Evolutionary conservation across 2,113 vertebrate genomes (phyloP).

Genomic region (Callopanchax toddi): DNA sequence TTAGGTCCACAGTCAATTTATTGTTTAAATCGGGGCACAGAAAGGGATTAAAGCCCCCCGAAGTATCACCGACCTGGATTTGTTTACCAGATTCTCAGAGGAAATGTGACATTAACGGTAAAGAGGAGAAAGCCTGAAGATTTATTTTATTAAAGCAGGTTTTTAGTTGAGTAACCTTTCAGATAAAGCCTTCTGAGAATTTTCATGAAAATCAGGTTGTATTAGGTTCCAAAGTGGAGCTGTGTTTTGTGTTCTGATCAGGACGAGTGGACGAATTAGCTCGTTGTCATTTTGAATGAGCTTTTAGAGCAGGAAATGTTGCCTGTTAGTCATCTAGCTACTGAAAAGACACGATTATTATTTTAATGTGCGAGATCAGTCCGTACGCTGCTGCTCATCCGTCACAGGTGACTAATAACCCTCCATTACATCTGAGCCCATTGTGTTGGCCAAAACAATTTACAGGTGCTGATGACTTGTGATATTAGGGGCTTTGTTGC

Average conservation of each 20-base stretch:
- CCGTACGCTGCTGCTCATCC: too few relatives aligned
- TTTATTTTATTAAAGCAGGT: background rate
- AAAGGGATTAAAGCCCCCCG: slow-evolving; percentile 1
- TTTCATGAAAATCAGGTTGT: too few relatives aligned
- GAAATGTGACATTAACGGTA: background rate
- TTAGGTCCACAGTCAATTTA: slow-evolving; percentile 12
- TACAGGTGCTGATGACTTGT: slow-evolving; percentile 31
- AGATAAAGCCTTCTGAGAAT: background rate
- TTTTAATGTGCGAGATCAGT: slow-evolving; percentile 61
- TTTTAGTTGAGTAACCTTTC: background rate
- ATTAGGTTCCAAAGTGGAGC: too few relatives aligned
- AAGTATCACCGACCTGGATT: too few relatives aligned
- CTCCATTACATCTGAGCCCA: slow-evolving; percentile 41
- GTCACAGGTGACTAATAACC: background rate
- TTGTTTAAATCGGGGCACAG: slow-evolving; percentile 13
- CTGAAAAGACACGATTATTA: slow-evolving; percentile 70
- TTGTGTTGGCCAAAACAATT: slow-evolving; percentile 31
- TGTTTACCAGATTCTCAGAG: background rate
- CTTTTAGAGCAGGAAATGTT: slow-evolving; percentile 70
- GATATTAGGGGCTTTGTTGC: slow-evolving; percentile 41
- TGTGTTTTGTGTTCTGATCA: slow-evolving; percentile 24
- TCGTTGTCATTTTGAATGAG: slow-evolving; percentile 47
- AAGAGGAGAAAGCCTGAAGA: background rate
- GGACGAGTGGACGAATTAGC: slow-evolving; percentile 34
- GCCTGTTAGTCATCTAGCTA: slow-evolving; percentile 55